Evolutionary conservation across 2,888 invertebrate genomes (phyloP), one percentile per base, ranked within the genome.

Genomic region (Pherbina coryleti): DNA sequence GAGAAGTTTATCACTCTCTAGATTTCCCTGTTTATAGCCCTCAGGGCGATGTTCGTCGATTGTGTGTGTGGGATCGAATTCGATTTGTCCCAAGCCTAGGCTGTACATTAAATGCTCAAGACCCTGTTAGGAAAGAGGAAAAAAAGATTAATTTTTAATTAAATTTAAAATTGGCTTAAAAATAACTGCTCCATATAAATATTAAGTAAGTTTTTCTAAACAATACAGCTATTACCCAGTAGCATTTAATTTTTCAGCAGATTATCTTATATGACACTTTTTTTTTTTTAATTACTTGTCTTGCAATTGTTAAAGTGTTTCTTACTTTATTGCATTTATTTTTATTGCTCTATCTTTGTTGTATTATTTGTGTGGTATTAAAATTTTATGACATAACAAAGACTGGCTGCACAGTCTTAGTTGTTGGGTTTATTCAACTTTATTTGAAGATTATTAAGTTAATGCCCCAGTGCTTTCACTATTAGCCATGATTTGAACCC

Each of bases 101-200:
- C 91, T 93, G 83, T 92, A 92, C 88, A 94, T 89, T 67, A 94
- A 88, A 83, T 93, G 94, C 87, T 94, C 94, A 82, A 94, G 92
- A 14, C 94, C 94, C 93, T 93, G 90, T 2, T 79, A 79, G 31
- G 34, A 66, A 67, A 74, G 55, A 55, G 22, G 34, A 25, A 49
- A 19, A 44, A 14, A 69, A n/a, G n/a, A n/a, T n/a, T n/a, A n/a
- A 49, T 25, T 22, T n/a, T 25, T 22, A 25, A 25, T 14, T 62
- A 11, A 62, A 62, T 31, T 22, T 22, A 3, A 5, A 25, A 25
- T 25, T 25, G 25, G 2, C 1, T 3, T 60, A 60, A 60, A 60
- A 8, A 60, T 60, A 25, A 14, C 9, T 62, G 28, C 25, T 22
- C 1, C 4, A 28, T 22, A 62, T 19, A 5, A 62, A 25, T 25